Conservation (phyloP, 1,140 invertebrate genomes). For the Lerema accius region DNA sequence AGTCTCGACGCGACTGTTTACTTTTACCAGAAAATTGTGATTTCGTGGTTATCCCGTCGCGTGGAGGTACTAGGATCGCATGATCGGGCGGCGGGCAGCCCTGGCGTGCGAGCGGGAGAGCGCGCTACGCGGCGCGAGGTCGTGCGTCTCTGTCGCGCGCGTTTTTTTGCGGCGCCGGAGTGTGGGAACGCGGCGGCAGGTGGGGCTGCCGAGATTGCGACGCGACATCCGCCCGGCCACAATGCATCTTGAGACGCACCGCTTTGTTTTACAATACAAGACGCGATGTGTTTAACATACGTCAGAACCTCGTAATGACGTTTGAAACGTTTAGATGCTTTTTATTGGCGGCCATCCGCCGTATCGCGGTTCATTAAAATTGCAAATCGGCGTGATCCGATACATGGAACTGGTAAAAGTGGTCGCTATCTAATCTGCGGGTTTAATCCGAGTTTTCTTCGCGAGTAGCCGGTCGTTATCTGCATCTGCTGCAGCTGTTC, state of each 20-base stretch:
- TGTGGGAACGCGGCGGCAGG: conserved; percentile 81
- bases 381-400: conserved; percentile 39
- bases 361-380: conserved; percentile 41
- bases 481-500: conserved; percentile 1
- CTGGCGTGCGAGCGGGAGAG: conserved; percentile 62
- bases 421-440: conserved; percentile 32
- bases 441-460: conserved; percentile 25
- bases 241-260: conserved; percentile 75
- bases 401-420: conserved; percentile 44
- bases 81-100: conserved; percentile 48
- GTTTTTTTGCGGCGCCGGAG: conserved; percentile 81
- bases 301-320: conserved; percentile 64
- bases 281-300: conserved; percentile 71
- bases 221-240: conserved; percentile 79
- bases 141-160: conserved; percentile 58
- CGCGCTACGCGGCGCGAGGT: conserved; percentile 46
- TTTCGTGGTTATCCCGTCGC: conserved; percentile 62
- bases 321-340: conserved; percentile 66
- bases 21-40: conserved; percentile 71
- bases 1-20: conserved; percentile 54
- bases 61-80: conserved; percentile 48
- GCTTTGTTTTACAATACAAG: conserved; percentile 78
- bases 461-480: background rate
- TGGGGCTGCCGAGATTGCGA: conserved; percentile 80
- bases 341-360: conserved; percentile 41